Evolutionary conservation across 2,888 invertebrate genomes (phyloP), one percentile per base, ranked within the genome.

Genomic region (Hyalella azteca): DNA sequence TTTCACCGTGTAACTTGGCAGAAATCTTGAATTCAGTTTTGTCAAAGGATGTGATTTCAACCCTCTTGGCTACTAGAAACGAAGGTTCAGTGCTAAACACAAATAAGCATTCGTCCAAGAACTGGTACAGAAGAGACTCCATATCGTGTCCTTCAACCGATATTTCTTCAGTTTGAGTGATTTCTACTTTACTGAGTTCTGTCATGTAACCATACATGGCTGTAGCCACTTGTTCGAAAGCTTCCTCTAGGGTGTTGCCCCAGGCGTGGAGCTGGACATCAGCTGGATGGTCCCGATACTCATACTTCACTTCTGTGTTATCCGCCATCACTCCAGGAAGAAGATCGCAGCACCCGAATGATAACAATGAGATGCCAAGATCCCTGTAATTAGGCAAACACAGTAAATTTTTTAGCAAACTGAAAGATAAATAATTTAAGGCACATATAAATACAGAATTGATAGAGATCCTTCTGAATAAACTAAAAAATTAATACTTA

Each of bases 121-220:
- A 97, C 87, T 96, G 95, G 87, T 92, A 99, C 0, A 99, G 90
- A 11, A 99, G 90, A 22, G 95, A 93, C 86, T 94, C 91, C 87
- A 97, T 87, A 88, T 99, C 98, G 86, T 96, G 93, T 13, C 94
- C 97, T 82, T 92, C 92, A 0, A 95, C 97, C 89, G 94, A 94
- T 83, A 99, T 92, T 86, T 93, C 92, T 86, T 93, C 92, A 50
- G 92, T 92, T 86, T 93, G 91, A 85, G 95, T 93, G 87, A 89
- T 89, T 73, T 96, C 93, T 0, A 99, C 95, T 84, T 91, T 91
- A 0, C 93, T 91, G 84, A 96, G 88, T 84, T 96, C 96, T 1
- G 98, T 98, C 95, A 98, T 98, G 88, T 98, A 99, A 0, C 93
- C 96, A 89, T 95, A 99, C 98, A 99, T 98, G 0, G 96, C 94